These are phyloP conservation scores for Otis tarda DNA, from an alignment of 2,113 vertebrate genomes.

Conservation along the genomic window DNA sequence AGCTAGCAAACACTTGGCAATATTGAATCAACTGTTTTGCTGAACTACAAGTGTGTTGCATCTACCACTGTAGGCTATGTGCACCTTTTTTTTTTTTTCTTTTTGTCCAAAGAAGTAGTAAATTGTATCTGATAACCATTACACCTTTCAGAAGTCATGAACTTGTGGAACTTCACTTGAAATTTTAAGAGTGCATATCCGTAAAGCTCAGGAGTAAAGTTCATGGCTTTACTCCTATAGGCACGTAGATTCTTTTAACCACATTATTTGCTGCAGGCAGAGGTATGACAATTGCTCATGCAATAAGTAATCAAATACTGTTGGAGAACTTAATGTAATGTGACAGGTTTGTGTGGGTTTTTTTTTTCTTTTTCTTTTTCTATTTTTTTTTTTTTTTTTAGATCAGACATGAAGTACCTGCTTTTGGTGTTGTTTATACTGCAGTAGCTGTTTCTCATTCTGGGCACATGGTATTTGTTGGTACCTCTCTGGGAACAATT, in stretches of 20 bases:
- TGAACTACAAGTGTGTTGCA: background rate
- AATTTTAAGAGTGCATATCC: background rate
- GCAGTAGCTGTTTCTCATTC: slow-evolving; percentile 83
- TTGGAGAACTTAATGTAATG: background rate
- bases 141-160: background rate
- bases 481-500: slow-evolving; percentile 86
- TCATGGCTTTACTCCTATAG: background rate
- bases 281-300: background rate
- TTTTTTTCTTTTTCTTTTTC: no score
- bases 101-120: background rate
- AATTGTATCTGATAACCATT: background rate
- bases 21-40: background rate
- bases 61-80: background rate
- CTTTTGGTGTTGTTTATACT: slow-evolving; percentile 80
- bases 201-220: background rate
- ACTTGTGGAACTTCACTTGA: background rate
- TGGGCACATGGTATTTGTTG: slow-evolving; percentile 84
- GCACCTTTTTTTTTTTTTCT: background rate
- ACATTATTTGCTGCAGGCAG: background rate
- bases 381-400: slow-evolving; percentile 46
- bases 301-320: background rate
- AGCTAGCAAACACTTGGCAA: background rate
- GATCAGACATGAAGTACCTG: slow-evolving; percentile 84
- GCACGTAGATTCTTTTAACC: background rate
- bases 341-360: background rate